Evolutionary conservation across 1,140 invertebrate genomes (phyloP).

Genomic region (Euglossa dilemma): DNA sequence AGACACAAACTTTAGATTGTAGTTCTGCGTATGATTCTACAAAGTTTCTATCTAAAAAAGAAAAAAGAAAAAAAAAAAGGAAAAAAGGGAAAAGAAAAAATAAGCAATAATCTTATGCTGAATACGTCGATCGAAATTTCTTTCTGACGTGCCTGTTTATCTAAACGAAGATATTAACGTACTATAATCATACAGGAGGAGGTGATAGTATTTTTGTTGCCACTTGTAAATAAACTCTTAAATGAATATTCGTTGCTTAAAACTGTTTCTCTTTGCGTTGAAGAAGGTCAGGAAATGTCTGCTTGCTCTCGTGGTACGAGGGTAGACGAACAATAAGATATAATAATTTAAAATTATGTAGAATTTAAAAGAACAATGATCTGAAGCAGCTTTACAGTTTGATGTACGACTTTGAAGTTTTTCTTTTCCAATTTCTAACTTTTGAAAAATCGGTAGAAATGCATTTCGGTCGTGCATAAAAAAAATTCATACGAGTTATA

Average conservation of each 20-base stretch:
- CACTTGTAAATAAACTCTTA: constrained; percentile 56
- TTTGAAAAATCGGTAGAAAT: background rate
- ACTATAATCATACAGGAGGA: constrained; percentile 54
- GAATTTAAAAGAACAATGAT: background rate
- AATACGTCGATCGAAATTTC: constrained; percentile 49
- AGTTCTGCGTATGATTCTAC: constrained; percentile 44
- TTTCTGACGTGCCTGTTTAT: constrained; percentile 54
- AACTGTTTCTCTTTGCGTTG: constrained; percentile 20
- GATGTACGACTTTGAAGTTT: background rate
- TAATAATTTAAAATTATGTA: background rate
- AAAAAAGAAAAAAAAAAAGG: background rate
- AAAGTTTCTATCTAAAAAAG: constrained; percentile 38
- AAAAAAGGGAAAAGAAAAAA: background rate
- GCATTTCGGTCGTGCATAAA: background rate
- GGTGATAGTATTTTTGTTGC: constrained; percentile 59
- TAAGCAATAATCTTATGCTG: constrained; percentile 45
- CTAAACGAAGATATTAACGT: constrained; percentile 47
- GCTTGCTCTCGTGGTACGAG: constrained; percentile 20
- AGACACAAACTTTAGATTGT: constrained; percentile 39
- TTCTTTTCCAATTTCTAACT: background rate
- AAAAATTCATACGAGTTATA: background rate
- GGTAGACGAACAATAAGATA: background rate
- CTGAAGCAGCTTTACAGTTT: background rate
- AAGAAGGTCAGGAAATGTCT: background rate
- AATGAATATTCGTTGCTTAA: constrained; percentile 33